These are phyloP conservation scores for Ibidorhyncha struthersii DNA, from an alignment of 2,113 vertebrate species.

Conservation along the genomic window DNA sequence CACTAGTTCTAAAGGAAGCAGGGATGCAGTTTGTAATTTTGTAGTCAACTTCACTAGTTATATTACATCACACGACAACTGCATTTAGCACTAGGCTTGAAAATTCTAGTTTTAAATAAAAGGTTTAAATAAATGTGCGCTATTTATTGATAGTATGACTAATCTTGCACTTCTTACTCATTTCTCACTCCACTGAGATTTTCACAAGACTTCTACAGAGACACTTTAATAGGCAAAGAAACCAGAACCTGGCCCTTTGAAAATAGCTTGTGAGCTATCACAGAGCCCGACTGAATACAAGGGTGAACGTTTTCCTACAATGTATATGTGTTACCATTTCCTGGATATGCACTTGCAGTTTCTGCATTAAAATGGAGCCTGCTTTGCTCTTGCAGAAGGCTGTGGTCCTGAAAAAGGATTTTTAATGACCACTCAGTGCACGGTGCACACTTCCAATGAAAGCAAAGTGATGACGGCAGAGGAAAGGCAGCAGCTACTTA, in stretches of 20 bases:
- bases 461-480: neutral
- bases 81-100: neutral
- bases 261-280: neutral
- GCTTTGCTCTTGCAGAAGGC: neutral
- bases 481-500: constrained; percentile 61
- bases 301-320: neutral
- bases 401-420: neutral
- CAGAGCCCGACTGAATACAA: neutral
- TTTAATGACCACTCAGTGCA: neutral
- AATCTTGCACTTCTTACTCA: neutral
- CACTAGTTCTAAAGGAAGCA: neutral
- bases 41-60: neutral
- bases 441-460: neutral
- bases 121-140: neutral
- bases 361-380: neutral
- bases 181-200: neutral
- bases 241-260: neutral
- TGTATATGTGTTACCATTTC: neutral
- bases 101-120: neutral
- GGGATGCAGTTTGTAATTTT: neutral
- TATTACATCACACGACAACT: neutral
- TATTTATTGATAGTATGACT: neutral
- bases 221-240: neutral
- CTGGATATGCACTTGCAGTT: neutral
- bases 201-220: neutral